These are phyloP conservation scores for Trichechus manatus DNA, from an alignment of 2,113 vertebrate genomes.

Conservation along the genomic window DNA sequence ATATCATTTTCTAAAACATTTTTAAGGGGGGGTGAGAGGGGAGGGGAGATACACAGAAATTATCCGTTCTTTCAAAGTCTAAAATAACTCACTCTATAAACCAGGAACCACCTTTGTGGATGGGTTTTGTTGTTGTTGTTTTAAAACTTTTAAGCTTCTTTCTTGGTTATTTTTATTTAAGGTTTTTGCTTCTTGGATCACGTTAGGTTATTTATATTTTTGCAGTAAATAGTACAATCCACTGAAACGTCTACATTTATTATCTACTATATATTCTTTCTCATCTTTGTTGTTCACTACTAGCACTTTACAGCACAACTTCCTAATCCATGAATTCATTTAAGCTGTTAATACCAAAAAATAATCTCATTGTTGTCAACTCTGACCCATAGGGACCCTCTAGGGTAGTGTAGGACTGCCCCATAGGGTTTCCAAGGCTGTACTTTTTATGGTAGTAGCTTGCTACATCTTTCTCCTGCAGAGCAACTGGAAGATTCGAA, in stretches of 20 bases:
- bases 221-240: not conserved
- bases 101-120: not conserved
- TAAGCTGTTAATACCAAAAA: not conserved
- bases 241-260: not conserved
- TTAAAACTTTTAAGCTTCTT: conserved; percentile 14
- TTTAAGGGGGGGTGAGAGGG: not conserved
- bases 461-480: not conserved
- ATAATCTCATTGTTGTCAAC: not conserved
- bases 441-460: not conserved
- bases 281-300: not conserved
- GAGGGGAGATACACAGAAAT: not conserved
- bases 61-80: not conserved
- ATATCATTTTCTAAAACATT: not conserved
- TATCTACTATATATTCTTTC: not conserved
- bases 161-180: conserved; percentile 4
- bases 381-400: not conserved
- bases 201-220: not conserved
- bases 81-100: not conserved
- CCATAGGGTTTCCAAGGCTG: no score
- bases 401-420: not conserved
- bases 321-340: not conserved
- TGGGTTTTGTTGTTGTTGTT: not conserved
- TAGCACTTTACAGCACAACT: conserved; percentile 4
- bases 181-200: not conserved
- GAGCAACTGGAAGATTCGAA: not conserved